Base-by-base conservation (phyloP, 1,140 invertebrate genomes). In the Nasonia giraulti region DNA sequence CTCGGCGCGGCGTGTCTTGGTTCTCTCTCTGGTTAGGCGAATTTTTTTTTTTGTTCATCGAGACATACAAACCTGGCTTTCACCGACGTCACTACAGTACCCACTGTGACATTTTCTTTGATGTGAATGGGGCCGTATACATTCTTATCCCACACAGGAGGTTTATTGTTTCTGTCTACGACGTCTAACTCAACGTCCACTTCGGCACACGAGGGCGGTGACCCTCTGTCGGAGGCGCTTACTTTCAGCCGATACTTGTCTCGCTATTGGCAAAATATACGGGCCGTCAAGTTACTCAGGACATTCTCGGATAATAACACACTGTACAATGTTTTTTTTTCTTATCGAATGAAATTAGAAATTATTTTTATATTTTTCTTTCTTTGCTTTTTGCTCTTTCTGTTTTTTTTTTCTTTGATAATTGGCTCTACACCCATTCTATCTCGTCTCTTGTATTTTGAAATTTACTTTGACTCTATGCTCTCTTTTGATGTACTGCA, bases 81-180 rank as follows among this genome's bases (percentile, higher is more conserved):
- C 93, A 98, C 96, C 94, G 97, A 96, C 94, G 97, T 98, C 95
- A 99, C 97, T 95, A 97, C 96, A 94, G 97, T 98, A 96, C 98
- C 97, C 95, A 98, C 97, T 96, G 97, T 98, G 95, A 98, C 97
- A 96, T 98, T 98, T 97, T 99, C 98, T 96, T 96, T 96, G 95
- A 98, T 97, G 95, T 96, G 96, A 95, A 97, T 97, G 94, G 97
- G 97, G 94, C 97, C 97, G 95, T 98, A 98, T 94, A 97, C 95
- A 94, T 95, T 95, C 94, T 95, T 95, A 95, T 98, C 97, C 97
- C 97, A 99, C 93, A 98, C 95, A 93, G 98, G 98, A 93, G 98
- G 97, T 95, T 98, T 98, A 96, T 98, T 98, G 96, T 98, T 98
- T 94, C 97, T 96, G 96, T 98, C 97, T 95, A 99, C 97, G 94